phyloP scores from a whole-genome alignment of 2,888 invertebrate species.

The Cancer borealis region DNA sequence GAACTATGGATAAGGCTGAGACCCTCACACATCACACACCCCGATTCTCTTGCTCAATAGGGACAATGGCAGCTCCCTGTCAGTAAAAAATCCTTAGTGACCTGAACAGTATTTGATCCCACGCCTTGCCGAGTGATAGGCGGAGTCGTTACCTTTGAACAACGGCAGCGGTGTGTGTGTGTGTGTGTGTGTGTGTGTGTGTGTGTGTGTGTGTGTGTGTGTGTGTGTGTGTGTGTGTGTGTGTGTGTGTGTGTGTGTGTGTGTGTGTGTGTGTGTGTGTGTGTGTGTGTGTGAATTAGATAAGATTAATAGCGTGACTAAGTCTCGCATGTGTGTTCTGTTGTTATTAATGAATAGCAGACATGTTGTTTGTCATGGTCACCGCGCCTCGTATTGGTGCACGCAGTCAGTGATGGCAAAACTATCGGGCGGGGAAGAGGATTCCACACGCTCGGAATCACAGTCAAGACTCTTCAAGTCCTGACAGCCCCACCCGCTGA shows the following conservation, averaged over 20 bases:
- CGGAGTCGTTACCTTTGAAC: too few relatives aligned
- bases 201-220: too few relatives aligned
- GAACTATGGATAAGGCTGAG: too few relatives aligned
- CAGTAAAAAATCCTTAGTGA: too few relatives aligned
- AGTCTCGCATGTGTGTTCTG: background rate
- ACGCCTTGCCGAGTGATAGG: too few relatives aligned
- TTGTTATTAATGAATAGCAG: background rate
- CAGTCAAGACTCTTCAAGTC: conserved; percentile 26
- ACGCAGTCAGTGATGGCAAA: background rate
- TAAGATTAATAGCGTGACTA: background rate
- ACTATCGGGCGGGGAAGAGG: background rate
- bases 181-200: too few relatives aligned
- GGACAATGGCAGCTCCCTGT: too few relatives aligned
- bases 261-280: background rate
- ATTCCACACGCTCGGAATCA: background rate
- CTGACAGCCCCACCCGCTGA: conserved; percentile 12
- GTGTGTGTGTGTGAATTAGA: background rate
- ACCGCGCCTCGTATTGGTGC: background rate
- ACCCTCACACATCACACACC: too few relatives aligned
- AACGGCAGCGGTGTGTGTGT: too few relatives aligned
- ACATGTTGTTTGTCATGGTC: background rate
- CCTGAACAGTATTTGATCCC: too few relatives aligned
- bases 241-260: conserved; percentile 1
- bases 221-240: background rate
- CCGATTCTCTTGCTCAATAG: too few relatives aligned